Evolutionary conservation across 2,888 invertebrate genomes (phyloP).

Genomic region (Aethes cnicana): DNA sequence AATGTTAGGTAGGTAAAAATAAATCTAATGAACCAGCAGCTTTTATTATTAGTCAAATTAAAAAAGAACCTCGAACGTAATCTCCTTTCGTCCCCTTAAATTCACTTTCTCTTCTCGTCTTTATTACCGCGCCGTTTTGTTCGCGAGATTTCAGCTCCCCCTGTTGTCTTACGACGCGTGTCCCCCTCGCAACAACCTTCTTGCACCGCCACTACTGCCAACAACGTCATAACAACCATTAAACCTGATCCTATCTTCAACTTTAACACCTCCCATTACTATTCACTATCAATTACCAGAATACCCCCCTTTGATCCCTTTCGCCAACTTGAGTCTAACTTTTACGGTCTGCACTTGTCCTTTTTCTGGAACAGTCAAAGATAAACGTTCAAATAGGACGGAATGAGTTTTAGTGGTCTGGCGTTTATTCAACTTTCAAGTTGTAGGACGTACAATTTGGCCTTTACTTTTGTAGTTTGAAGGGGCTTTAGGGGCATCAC

Average conservation of each 20-base stretch:
- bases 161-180: conserved; percentile 70
- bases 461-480: conserved; percentile 52
- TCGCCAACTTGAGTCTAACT: conserved; percentile 42
- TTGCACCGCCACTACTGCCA: conserved; percentile 54
- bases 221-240: conserved; percentile 67
- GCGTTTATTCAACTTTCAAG: conserved; percentile 67
- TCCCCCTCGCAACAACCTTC: conserved; percentile 65
- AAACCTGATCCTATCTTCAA: conserved; percentile 53
- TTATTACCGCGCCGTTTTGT: conserved; percentile 83
- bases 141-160: conserved; percentile 82
- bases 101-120: conserved; percentile 85
- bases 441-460: conserved; percentile 55
- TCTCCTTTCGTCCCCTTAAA: conserved; percentile 83
- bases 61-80: conserved; percentile 76
- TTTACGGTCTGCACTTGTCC: conserved; percentile 68
- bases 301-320: conserved; percentile 34
- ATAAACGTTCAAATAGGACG: conserved; percentile 70
- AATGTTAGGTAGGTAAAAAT: conserved; percentile 37
- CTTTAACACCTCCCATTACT: conserved; percentile 63
- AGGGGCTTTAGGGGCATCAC: neutral
- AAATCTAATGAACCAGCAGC: conserved; percentile 41
- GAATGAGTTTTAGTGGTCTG: conserved; percentile 67
- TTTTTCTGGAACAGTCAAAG: conserved; percentile 69
- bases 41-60: conserved; percentile 77
- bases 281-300: conserved; percentile 63